These are phyloP conservation scores for Abscondita cerata DNA, from an alignment of 2,888 invertebrate genomes.

Conservation along the genomic window DNA sequence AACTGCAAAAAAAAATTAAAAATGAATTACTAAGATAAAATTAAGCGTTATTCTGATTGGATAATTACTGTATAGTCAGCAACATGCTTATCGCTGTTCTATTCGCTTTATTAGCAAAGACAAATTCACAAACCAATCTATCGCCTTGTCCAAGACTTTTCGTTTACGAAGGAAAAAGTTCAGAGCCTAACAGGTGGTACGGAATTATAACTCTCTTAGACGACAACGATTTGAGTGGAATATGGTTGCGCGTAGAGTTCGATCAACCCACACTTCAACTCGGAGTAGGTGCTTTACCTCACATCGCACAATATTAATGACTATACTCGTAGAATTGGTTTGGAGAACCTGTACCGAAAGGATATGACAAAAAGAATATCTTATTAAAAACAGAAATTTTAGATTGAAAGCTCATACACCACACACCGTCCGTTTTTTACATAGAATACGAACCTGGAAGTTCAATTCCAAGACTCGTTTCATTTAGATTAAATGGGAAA, in stretches of 20 bases:
- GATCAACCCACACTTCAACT: constrained; percentile 30
- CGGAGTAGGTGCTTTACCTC: constrained; percentile 23
- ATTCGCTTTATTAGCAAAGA: too few species aligned
- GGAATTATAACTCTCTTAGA: constrained; percentile 65
- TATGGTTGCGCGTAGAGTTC: constrained; percentile 62
- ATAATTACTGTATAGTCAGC: too few species aligned
- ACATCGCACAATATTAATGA: neutral
- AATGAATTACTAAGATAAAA: too few species aligned
- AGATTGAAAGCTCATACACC: constrained; percentile 65
- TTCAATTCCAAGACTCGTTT: constrained; percentile 60
- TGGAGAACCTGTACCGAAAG: constrained; percentile 62
- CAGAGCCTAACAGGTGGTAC: constrained; percentile 67
- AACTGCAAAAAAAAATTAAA: too few species aligned
- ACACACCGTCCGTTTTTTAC: constrained; percentile 65
- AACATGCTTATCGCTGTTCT: too few species aligned
- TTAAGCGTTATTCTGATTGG: too few species aligned
- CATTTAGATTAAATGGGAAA: constrained; percentile 65
- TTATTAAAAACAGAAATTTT: constrained; percentile 64
- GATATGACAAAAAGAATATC: constrained; percentile 61
- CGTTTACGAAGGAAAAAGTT: constrained; percentile 61
- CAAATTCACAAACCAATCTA: neutral
- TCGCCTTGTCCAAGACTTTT: constrained; percentile 68
- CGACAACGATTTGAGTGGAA: constrained; percentile 61
- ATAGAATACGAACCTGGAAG: constrained; percentile 63
- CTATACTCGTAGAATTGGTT: constrained; percentile 63